A percentile compares a stretch with the other conserved stretches of the same genome.
Evolutionary conservation across 2,888 invertebrate genomes (phyloP).

Genomic region (Drosophila basisetae): DNA sequence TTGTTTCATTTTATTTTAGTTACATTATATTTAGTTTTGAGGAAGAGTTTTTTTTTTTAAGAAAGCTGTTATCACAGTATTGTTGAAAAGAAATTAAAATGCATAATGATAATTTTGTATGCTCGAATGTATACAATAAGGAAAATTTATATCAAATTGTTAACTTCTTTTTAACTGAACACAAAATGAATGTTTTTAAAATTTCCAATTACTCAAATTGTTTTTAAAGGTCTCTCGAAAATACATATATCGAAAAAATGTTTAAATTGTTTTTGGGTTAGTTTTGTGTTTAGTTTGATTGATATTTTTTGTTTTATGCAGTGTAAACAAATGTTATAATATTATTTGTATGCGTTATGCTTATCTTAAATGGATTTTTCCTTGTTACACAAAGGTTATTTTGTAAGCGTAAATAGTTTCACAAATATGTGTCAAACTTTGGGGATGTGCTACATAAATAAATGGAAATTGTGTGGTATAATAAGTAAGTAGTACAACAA

Average conservation of each 20-base stretch:
- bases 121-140: constrained; percentile 8
- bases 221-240: constrained; percentile 66
- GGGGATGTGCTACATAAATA: constrained; percentile 34
- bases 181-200: constrained; percentile 7
- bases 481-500: constrained; percentile 57
- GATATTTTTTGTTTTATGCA: constrained; percentile 16
- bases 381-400: constrained; percentile 36
- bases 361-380: constrained; percentile 17
- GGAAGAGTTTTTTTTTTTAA: constrained; percentile 27
- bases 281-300: constrained; percentile 25
- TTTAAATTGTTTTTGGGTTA: constrained; percentile 32
- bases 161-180: constrained; percentile 16
- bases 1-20: constrained; percentile 14
- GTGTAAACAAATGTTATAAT: constrained; percentile 18
- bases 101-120: constrained; percentile 29
- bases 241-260: constrained; percentile 73
- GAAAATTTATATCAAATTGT: constrained; percentile 9
- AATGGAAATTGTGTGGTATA: constrained; percentile 14
- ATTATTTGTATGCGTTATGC: constrained; percentile 13
- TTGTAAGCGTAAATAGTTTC: constrained; percentile 73
- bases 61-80: constrained; percentile 78
- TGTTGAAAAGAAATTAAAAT: constrained; percentile 48
- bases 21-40: constrained; percentile 26
- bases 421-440: constrained; percentile 62
- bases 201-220: constrained; percentile 16